Base-by-base conservation (phyloP, 2,888 invertebrate genomes). In the Clitarchus hookeri region DNA sequence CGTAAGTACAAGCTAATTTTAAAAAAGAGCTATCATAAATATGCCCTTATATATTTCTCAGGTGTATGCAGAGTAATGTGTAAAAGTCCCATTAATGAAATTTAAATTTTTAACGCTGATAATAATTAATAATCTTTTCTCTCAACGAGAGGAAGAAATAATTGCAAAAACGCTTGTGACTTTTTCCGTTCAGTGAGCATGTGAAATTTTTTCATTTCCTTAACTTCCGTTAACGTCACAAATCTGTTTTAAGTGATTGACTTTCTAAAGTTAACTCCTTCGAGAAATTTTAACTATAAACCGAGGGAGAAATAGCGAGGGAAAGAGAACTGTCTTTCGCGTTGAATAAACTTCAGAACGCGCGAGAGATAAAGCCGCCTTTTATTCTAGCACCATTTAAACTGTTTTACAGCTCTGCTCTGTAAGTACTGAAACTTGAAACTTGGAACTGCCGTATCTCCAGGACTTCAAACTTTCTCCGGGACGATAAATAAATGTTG, bases 381-480 rank as follows among this genome's bases (percentile, higher is more conserved):
- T 65, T 65, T 65, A 65, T 65, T 65, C 65, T 6, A 23, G 65
- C 65, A 6, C 65, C 65, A 65, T 65, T 65, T 65, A 65, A 65
- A 65, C 65, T 65, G 65, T 65, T 65, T 65, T 65, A 65, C 65
- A 65, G 65, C 65, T 65, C 65, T 65, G 65, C 8, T 65, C 65
- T 23, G 65, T n/a, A n/a, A 65, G 65, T 65, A 8, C 16, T 65
- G 65, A 19, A n/a, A n/a, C 36, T 36, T 4, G 36, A 4, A 65
- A 65, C 65, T 65, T 23, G 65, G 23, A 65, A 65, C 65, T 65
- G 65, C 65, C 65, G 65, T 65, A n/a, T n/a, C 65, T 65, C 65
- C 0, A n/a, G 65, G 48, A 48, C 48, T 48, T 48, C 48, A 48
- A 65, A 65, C 65, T 65, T 65, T 65, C 65, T 65, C n/a, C 65